Evolutionary conservation across 2,888 invertebrate species (phyloP).

Genomic region (Lathronympha strigana): DNA sequence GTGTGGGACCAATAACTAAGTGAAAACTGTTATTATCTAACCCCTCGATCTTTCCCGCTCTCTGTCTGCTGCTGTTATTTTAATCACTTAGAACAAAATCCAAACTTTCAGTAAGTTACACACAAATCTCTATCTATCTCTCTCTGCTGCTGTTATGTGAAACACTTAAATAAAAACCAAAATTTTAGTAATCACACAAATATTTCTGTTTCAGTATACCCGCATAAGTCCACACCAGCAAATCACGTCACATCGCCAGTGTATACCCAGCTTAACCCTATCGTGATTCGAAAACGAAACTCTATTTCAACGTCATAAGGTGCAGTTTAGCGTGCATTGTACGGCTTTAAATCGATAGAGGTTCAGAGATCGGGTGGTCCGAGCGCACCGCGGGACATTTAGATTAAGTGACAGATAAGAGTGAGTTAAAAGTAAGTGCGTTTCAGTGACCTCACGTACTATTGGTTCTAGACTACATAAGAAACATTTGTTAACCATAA

Average conservation of each 20-base stretch:
- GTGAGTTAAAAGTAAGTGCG: constrained; percentile 25
- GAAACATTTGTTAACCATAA: too few relatives aligned
- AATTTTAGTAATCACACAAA: background rate
- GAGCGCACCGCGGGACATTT: constrained; percentile 22
- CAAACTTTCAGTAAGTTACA: too few relatives aligned
- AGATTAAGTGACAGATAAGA: constrained; percentile 29
- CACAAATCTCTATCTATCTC: too few relatives aligned
- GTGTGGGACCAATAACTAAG: too few relatives aligned
- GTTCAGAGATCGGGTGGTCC: constrained; percentile 13
- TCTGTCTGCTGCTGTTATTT: too few relatives aligned
- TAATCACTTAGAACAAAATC: too few relatives aligned
- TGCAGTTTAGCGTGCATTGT: background rate
- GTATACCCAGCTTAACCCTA: constrained; percentile 2
- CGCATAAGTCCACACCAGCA: background rate
- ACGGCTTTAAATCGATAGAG: constrained; percentile 13
- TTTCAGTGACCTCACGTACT: constrained; percentile 16
- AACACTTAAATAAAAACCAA: too few relatives aligned
- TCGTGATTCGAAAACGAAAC: background rate
- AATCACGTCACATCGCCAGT: constrained; percentile 7
- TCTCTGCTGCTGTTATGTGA: too few relatives aligned
- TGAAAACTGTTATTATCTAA: too few relatives aligned
- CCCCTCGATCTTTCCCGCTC: too few relatives aligned
- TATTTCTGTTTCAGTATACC: background rate
- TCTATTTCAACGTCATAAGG: background rate
- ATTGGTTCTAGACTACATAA: constrained; percentile 23